phyloP scores from a whole-genome alignment of 2,888 invertebrate species.

The Pollenia labialis region DNA sequence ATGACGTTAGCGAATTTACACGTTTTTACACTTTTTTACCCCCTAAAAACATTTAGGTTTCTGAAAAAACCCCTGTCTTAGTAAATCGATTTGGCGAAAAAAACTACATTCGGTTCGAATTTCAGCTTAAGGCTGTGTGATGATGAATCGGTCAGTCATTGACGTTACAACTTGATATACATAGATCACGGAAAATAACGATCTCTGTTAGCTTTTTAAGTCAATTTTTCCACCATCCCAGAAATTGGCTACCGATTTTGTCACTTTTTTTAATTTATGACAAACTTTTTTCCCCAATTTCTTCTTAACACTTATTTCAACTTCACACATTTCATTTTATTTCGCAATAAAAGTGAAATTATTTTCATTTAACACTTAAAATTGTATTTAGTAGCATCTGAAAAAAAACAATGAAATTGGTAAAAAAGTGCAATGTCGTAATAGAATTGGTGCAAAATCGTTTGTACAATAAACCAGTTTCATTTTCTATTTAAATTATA shows the following conservation, averaged over 20 bases:
- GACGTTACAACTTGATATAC: no score
- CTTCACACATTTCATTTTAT: slow-evolving; percentile 68
- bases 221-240: not conserved
- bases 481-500: not conserved
- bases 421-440: slow-evolving; percentile 54
- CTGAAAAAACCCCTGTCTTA: no score
- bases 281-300: not conserved
- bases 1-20: no score
- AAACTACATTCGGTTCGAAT: no score
- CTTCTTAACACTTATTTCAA: slow-evolving; percentile 53
- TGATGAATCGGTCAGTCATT: no score
- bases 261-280: not conserved
- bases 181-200: no score
- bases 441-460: slow-evolving; percentile 68
- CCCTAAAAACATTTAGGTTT: no score
- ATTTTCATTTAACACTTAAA: slow-evolving; percentile 60
- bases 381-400: not conserved
- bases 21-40: no score
- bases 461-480: slow-evolving; percentile 64
- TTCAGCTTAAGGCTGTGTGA: no score
- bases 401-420: slow-evolving; percentile 30
- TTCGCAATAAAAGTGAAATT: slow-evolving; percentile 72
- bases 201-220: not conserved
- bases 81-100: no score
- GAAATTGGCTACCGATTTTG: not conserved